Conservation (phyloP, 2,113 vertebrate genomes). For the Ranitomeya variabilis region DNA sequence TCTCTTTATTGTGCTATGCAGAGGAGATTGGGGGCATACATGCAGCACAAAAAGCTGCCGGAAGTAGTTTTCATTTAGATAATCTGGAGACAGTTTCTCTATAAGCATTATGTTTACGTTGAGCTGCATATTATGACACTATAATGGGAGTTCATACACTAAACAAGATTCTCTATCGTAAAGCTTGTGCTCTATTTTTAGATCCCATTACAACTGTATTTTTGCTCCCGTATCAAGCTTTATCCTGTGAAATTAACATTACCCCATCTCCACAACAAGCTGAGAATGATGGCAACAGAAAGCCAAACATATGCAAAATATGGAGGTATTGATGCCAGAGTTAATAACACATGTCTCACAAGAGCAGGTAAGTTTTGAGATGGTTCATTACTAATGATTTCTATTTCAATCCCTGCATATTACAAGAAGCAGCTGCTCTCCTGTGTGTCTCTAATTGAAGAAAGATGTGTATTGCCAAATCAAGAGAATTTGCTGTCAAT, state of each 20-base stretch:
- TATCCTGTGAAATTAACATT: constrained; percentile 9
- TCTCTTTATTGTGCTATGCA: too few relatives aligned
- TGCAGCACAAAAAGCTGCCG: too few relatives aligned
- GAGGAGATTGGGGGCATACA: too few relatives aligned
- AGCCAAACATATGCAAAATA: constrained; percentile 54
- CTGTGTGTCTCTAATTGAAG: constrained; percentile 54
- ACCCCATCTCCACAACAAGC: constrained; percentile 13
- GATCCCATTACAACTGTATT: constrained; percentile 5
- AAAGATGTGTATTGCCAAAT: constrained; percentile 53
- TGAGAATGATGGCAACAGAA: constrained; percentile 35
- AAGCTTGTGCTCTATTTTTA: not conserved
- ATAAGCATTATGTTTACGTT: too few relatives aligned
- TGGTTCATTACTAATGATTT: constrained; percentile 59
- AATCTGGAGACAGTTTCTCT: too few relatives aligned
- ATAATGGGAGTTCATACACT: not conserved
- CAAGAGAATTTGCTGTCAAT: constrained; percentile 57
- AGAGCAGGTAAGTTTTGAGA: constrained; percentile 54
- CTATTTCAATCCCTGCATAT: constrained; percentile 57
- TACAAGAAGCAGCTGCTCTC: constrained; percentile 57
- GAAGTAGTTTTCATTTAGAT: too few relatives aligned
- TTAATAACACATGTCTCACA: constrained; percentile 59
- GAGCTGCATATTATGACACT: not conserved
- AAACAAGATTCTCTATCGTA: not conserved
- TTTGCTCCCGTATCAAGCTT: constrained; percentile 34
- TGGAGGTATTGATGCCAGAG: constrained; percentile 33